Conservation (phyloP, 2,888 invertebrate species). For the Macrophya annulata region DNA sequence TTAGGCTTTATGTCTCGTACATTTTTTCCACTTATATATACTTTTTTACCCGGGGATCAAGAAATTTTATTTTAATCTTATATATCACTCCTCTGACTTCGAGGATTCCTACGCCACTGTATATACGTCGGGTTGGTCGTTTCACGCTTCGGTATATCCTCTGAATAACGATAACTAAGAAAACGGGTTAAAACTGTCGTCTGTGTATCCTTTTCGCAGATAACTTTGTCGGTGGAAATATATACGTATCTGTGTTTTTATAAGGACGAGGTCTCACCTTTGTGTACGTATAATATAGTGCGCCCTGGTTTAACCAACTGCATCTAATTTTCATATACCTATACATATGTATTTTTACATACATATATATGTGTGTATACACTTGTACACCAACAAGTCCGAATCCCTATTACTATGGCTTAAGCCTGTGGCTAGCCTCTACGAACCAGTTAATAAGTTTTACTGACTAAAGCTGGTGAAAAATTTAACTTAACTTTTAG, state of each 20-base stretch:
- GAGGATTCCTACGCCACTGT: neutral
- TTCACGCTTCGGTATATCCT: conserved; percentile 50
- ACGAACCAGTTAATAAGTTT: conserved; percentile 47
- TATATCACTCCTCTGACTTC: neutral
- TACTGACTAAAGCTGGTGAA: conserved; percentile 22
- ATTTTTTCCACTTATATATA: neutral
- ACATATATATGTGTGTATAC: neutral
- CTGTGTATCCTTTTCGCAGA: conserved; percentile 17
- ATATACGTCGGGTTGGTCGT: conserved; percentile 4
- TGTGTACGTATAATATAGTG: conserved; percentile 10
- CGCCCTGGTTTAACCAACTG: neutral
- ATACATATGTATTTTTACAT: neutral
- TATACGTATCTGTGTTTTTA: neutral
- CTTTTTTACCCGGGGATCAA: neutral
- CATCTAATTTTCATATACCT: neutral
- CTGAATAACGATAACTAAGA: conserved; percentile 47
- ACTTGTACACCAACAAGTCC: neutral
- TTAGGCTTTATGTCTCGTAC: neutral
- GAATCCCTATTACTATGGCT: conserved; percentile 41
- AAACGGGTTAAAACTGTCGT: conserved; percentile 19
- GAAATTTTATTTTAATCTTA: neutral
- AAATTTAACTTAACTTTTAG: conserved; percentile 28
- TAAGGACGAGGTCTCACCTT: neutral
- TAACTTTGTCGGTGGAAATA: neutral
- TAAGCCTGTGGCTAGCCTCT: conserved; percentile 2